Evolutionary conservation across 2,888 invertebrate species (phyloP), one percentile per base, ranked within the genome.

Genomic region (Uloborus plumipes): DNA sequence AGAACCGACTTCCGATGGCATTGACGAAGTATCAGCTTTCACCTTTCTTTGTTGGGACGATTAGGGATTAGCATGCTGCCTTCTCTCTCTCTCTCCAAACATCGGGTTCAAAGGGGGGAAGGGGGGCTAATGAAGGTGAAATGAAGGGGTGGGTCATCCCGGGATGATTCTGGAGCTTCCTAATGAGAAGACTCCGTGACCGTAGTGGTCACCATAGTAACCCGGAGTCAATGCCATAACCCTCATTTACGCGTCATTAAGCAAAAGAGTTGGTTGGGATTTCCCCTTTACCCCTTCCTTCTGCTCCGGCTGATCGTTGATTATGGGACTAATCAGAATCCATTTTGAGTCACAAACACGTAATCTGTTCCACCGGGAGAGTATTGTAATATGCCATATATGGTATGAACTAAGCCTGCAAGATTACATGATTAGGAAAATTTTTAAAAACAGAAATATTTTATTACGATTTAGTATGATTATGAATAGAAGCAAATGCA

Each of bases 181-280:
- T 70, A 77, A 77, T 77, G 69, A 70, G 64, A 61, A 51, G 51
- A 20, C 16, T 47, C 49, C 65, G 49, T 65, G 65, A 65, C 55
- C 53, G 61, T 18, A 65, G 55, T 51, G 64, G 77, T 77, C 69
- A 77, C 77, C 77, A 70, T 77, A 77, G 77, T 51, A 70, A 77
- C 76, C 39, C 39, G 47, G 11, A n/a, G 64, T 31, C 31, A 64
- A 39, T 39, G 58, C 74, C 64, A 47, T 53, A 22, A 55, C 55
- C 55, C 55, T 55, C 55, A 55, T 55, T 31, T 18, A 49, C 65
- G 73, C 73, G 39, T 59, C 75, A 75, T 75, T 75, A 75, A 67
- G 75, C 67, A 67, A 67, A 75, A 75, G 75, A 75, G 67, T 74
- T 22, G 16, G 16, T 39, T 39, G 39, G 39, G 39, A 39, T 39